These are phyloP conservation scores for Callorhinus ursinus DNA, from an alignment of 2,113 vertebrate genomes.

Conservation along the genomic window DNA sequence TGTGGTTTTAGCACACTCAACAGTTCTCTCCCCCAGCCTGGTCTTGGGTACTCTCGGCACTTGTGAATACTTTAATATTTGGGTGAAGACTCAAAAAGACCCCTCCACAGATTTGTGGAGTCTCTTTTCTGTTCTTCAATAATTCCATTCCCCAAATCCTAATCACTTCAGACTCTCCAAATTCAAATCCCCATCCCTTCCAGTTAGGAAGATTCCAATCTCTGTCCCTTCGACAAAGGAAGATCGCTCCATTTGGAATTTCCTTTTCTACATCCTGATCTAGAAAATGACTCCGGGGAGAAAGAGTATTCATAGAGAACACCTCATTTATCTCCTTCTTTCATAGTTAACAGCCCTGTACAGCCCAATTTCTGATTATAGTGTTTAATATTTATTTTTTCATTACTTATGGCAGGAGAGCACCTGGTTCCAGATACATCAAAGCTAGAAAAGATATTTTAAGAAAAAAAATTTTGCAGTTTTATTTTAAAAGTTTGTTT, in stretches of 20 bases:
- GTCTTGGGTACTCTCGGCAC: background rate
- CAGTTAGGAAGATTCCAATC: background rate
- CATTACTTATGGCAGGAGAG: background rate
- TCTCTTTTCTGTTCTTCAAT: background rate
- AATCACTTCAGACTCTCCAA: background rate
- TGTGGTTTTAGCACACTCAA: background rate
- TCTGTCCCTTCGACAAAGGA: background rate
- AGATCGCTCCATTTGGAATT: background rate
- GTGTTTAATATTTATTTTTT: background rate
- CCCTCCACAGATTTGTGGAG: background rate
- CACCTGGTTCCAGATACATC: background rate
- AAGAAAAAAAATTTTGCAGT: background rate
- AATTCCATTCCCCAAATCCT: constrained; percentile 9
- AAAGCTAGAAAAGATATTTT: constrained; percentile 14
- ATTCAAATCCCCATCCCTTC: background rate
- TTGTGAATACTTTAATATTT: background rate
- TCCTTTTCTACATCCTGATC: background rate
- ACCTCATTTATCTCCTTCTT: background rate
- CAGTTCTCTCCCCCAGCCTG: background rate
- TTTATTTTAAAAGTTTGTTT: constrained; percentile 6
- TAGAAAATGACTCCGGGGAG: background rate
- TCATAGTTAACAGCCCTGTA: background rate
- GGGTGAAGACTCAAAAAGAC: background rate
- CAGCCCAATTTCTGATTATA: background rate
- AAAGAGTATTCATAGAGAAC: background rate